These are phyloP conservation scores for Eupithecia subfuscata DNA, from an alignment of 2,888 invertebrate species.

Conservation along the genomic window DNA sequence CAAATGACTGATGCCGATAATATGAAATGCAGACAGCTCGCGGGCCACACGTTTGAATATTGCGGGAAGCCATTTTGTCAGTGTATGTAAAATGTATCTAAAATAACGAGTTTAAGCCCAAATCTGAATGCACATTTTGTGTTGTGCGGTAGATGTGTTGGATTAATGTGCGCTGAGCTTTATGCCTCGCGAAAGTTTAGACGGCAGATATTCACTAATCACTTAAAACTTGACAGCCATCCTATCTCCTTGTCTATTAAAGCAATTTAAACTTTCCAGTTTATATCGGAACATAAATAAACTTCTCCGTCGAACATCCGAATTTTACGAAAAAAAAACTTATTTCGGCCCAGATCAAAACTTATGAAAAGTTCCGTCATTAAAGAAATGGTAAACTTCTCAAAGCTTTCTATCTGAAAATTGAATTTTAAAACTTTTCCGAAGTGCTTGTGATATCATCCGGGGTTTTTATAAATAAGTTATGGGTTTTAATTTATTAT, in stretches of 20 bases:
- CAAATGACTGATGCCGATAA: no score
- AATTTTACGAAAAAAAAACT: conserved; percentile 23
- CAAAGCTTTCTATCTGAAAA: conserved; percentile 30
- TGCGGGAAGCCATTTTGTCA: no score
- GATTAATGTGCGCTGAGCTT: no score
- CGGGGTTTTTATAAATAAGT: conserved; percentile 7
- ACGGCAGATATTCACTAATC: background rate
- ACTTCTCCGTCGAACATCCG: conserved; percentile 17
- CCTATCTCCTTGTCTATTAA: background rate
- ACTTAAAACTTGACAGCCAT: background rate
- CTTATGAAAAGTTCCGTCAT: conserved; percentile 33
- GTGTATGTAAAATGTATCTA: no score
- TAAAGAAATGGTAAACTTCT: conserved; percentile 34
- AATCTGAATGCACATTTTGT: no score
- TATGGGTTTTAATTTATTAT: conserved; percentile 2
- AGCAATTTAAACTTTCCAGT: conserved; percentile 30
- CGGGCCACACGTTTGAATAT: no score
- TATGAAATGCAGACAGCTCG: no score
- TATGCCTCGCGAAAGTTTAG: background rate
- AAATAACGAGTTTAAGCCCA: no score
- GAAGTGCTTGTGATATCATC: conserved; percentile 22
- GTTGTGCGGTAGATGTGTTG: no score
- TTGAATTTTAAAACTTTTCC: conserved; percentile 27
- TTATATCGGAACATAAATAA: conserved; percentile 16
- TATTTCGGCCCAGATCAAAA: conserved; percentile 24